Percentiles rank a stretch among this genome's conserved stretches.
phyloP scores from a whole-genome alignment of 2,113 vertebrate species.

The Stigmatopora argus region DNA sequence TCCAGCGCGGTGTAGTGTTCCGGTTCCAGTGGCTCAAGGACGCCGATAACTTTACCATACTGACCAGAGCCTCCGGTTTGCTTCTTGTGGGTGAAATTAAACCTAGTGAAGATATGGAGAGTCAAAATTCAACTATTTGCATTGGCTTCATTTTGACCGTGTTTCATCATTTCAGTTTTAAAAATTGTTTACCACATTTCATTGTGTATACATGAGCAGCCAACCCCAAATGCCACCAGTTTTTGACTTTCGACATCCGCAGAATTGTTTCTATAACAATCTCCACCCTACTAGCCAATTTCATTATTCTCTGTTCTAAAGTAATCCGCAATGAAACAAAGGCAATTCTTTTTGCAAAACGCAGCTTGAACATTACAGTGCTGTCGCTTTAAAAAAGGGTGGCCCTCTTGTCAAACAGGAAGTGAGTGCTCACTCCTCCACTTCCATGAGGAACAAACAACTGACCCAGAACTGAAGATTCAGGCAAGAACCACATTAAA shows the following conservation, averaged over 20 bases:
- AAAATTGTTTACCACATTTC: too few species aligned
- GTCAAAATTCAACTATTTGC: not conserved
- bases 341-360: too few species aligned
- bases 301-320: too few species aligned
- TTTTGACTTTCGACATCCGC: too few species aligned
- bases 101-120: slow-evolving; percentile 62
- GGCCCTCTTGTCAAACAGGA: slow-evolving; percentile 23
- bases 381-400: slow-evolving; percentile 70
- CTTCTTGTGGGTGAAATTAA: slow-evolving; percentile 94
- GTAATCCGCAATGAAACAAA: too few species aligned
- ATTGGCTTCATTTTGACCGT: not conserved
- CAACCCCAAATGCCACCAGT: too few species aligned
- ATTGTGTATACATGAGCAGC: too few species aligned
- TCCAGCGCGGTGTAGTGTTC: slow-evolving; percentile 84
- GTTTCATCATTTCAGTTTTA: too few species aligned
- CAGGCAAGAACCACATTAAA: slow-evolving; percentile 22
- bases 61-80: slow-evolving; percentile 89
- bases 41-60: slow-evolving; percentile 86
- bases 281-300: too few species aligned
- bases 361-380: too few species aligned
- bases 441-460: slow-evolving; percentile 14
- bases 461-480: not conserved
- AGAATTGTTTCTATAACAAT: too few species aligned
- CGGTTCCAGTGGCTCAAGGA: slow-evolving; percentile 80
- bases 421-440: slow-evolving; percentile 48